Evolutionary conservation across 2,113 vertebrate genomes (phyloP), one percentile per base, ranked within the genome.

Genomic region (Serilophus lunatus): DNA sequence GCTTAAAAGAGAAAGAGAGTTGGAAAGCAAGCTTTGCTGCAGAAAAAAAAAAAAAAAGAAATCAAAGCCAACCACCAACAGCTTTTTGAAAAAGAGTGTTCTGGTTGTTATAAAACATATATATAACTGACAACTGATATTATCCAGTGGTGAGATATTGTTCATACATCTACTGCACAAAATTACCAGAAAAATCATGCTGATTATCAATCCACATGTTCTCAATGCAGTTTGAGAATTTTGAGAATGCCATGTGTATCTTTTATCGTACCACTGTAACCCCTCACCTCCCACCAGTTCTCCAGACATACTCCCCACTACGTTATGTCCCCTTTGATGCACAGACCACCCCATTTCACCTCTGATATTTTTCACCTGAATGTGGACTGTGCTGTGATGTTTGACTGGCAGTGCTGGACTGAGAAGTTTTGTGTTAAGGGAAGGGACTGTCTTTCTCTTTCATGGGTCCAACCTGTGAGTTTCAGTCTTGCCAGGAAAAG

Each of bases 91-190:
- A 96, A 97, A 97, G 92, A 96, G 81, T 81, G 69, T 96, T 96
- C 94, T 95, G 91, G 82, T 94, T 94, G 75, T 97, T 95, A 97
- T 98, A 97, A 97, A 97, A 91, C 95, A 95, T 92, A 86, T 95
- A 94, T 95, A 88, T 91, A 91, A 94, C 87, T 12, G 93, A 96
- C 97, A 97, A 92, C 86, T 80, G 95, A 88, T 97, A 96, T 96
- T 97, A 97, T 95, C 94, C 95, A 96, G 95, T 82, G 83, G 96
- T 65, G 96, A 97, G 97, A 95, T 97, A 97, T 85, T 94, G 95
- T 96, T 97, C 94, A 16, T 90, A 93, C 54, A 45, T 94, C 95
- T 94, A 88, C 89, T 85, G 93, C 88, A 92, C 91, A 88, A 96
- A 97, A 96, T 96, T 96, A 93, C 81, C 70, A 93, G 86, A 94